Conservation (phyloP, 1,140 invertebrate species). For the Drosophila sp. region DNA sequence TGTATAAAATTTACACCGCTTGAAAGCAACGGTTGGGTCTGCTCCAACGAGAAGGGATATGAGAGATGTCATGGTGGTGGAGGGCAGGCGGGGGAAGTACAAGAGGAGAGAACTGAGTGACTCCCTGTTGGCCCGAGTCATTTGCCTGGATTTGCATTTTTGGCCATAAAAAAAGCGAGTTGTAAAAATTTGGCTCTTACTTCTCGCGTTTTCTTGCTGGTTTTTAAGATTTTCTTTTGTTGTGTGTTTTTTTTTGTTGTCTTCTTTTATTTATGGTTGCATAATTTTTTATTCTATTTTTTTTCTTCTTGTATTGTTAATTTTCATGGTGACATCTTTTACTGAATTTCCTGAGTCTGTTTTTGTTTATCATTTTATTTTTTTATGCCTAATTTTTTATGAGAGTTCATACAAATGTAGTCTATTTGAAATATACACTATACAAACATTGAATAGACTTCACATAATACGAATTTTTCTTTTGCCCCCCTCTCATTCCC, state of each 20-base stretch:
- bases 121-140: conserved; percentile 38
- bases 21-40: conserved; percentile 10
- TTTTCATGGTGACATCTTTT: conserved; percentile 24
- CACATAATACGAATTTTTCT: not conserved
- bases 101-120: conserved; percentile 19
- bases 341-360: not conserved
- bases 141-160: conserved; percentile 62
- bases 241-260: conserved; percentile 24
- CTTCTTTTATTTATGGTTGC: conserved; percentile 51
- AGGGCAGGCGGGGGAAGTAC: not conserved
- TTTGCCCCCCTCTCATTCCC: not conserved
- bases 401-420: not conserved
- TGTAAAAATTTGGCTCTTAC: conserved; percentile 19
- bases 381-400: conserved; percentile 4
- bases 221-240: conserved; percentile 8
- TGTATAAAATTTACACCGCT: conserved; percentile 55
- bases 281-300: conserved; percentile 45
- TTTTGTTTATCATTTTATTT: too few relatives aligned
- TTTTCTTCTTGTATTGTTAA: conserved; percentile 20
- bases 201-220: not conserved
- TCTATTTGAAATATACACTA: not conserved
- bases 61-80: not conserved
- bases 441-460: not conserved
- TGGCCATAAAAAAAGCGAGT: conserved; percentile 47
- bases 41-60: conserved; percentile 17